Evolutionary conservation across 2,113 vertebrate species (phyloP).

Genomic region (Boulengeromyrus knoepffleri): DNA sequence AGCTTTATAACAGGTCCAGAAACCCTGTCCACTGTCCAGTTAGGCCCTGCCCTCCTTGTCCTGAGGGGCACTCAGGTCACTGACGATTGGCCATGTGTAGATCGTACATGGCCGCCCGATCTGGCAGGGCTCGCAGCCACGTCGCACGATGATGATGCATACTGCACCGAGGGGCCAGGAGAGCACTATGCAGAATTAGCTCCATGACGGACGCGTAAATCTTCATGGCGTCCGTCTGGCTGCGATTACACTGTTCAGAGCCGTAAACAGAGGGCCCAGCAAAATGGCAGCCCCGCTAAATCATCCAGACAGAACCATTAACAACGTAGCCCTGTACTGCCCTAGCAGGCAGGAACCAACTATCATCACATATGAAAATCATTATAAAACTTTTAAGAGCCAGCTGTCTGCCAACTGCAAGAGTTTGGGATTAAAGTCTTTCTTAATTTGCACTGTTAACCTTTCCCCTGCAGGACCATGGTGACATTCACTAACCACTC

Average conservation of each 20-base stretch:
- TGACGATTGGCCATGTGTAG: not conserved
- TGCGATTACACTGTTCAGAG: conserved; percentile 41
- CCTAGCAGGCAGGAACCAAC: not conserved
- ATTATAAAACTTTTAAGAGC: not conserved
- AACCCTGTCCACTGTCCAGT: not conserved
- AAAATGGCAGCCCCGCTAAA: conserved; percentile 12
- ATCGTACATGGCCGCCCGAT: not conserved
- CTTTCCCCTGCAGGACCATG: not conserved
- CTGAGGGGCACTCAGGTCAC: not conserved
- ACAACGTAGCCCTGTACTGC: not conserved
- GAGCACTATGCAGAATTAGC: not conserved
- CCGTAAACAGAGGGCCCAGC: conserved; percentile 39
- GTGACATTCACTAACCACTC: not conserved
- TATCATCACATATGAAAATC: not conserved
- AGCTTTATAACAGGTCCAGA: not conserved
- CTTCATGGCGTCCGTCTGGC: conserved; percentile 10
- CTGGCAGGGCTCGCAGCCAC: not conserved
- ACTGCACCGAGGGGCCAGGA: not conserved
- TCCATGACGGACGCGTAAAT: conserved; percentile 29
- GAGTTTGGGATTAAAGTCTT: not conserved
- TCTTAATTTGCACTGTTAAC: not conserved
- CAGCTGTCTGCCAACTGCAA: not conserved
- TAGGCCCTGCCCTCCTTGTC: not conserved
- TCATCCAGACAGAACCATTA: not conserved
- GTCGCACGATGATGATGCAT: not conserved